Evolutionary conservation across 2,888 invertebrate genomes (phyloP), one percentile per base, ranked within the genome.

Genomic region (Phortica okadai): DNA sequence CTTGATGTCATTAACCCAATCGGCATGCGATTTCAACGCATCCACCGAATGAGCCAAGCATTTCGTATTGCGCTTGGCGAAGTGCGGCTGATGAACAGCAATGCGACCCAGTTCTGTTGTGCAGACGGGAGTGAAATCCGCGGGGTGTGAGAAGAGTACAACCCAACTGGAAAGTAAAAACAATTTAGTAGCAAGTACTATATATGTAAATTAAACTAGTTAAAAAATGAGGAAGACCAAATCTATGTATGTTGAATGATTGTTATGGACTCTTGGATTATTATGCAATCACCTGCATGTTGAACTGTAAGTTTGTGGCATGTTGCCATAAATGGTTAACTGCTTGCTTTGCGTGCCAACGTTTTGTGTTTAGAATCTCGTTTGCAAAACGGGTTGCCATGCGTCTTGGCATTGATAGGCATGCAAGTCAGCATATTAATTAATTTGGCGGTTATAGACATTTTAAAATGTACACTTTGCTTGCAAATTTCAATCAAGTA

Each of bases 51-150:
- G 94, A 0, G 96, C 97, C 81, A 97, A 91, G 70, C 97, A 92
- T 90, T 97, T 96, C 6, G 94, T 94, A 83, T 94, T 94, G 25
- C 96, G 92, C 84, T 95, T 94, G 54, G 92, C 91, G 86, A 97
- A 97, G 84, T 95, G 93, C 0, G 93, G 93, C 74, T 93, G 91
- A 86, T 96, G 94, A 16, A 95, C 94, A 2, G 95, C 95, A 74
- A 96, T 94, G 67, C 95, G 93, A 3, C 95, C 96, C 82, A 97
- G 92, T 91, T 97, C 97, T 0, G 97, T 97, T 6, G 97, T 97
- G 89, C 97, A 97, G 0, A 97, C 97, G 0, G 97, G 97, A 0
- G 97, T 97, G 90, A 95, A 97, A 91, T 97, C 97, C 8, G 96
- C 95, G 0, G 97, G 97, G 90, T 97, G 97, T 0, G 97, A 97